phyloP scores from a whole-genome alignment of 1,140 invertebrate genomes.

The Lucilia cuprina region DNA sequence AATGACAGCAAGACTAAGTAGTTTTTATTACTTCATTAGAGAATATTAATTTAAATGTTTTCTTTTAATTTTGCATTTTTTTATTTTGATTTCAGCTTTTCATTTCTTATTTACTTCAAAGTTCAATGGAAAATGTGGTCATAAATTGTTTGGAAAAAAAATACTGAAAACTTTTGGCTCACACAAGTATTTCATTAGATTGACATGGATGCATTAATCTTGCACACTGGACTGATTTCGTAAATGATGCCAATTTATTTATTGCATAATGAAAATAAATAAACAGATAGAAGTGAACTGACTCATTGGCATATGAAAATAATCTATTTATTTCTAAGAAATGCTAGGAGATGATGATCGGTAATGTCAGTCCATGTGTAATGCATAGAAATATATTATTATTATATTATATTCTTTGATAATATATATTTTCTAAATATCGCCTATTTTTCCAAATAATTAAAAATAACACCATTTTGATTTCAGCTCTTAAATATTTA shows the following conservation, averaged over 20 bases:
- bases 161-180: background rate
- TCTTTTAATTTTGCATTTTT: background rate
- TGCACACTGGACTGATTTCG: background rate
- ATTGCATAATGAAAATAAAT: too few relatives aligned
- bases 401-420: too few relatives aligned
- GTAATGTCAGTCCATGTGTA: too few relatives aligned
- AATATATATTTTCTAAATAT: too few relatives aligned
- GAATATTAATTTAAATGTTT: background rate
- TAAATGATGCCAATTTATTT: background rate
- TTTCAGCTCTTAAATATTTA: too few relatives aligned
- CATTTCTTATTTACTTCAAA: background rate
- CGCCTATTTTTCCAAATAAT: too few relatives aligned
- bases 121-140: background rate
- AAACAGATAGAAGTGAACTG: too few relatives aligned
- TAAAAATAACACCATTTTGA: too few relatives aligned
- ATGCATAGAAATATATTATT: too few relatives aligned
- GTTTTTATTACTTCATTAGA: background rate
- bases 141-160: background rate
- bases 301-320: too few relatives aligned
- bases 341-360: too few relatives aligned
- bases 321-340: too few relatives aligned
- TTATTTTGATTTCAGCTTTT: background rate
- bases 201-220: conserved; percentile 6
- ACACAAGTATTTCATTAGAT: background rate
- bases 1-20: background rate